Base-by-base conservation (phyloP, 2,797 vertebrate genomes). In the Gorsachius magnificus region DNA sequence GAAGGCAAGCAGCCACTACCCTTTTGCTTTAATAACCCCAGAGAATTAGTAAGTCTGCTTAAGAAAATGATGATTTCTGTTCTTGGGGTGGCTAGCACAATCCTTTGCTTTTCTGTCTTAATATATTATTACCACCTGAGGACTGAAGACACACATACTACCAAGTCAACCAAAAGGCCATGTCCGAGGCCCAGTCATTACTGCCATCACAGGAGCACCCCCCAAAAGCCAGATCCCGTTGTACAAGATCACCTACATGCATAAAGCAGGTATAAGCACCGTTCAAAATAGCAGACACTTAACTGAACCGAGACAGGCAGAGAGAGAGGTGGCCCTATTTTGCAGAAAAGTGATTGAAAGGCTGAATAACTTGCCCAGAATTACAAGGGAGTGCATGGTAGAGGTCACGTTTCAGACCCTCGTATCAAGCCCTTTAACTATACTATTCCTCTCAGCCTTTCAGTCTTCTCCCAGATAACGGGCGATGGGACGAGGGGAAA, bases 141-240 rank as follows among this genome's bases (percentile, higher is more conserved):
- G 64, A 54, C 35, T 0, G 1, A 46, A 43, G 38, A 64, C 31
- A 9, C 41, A 33, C 24, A 24, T 1, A 4, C 41, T 18, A 16
- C 38, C 22, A 29, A 54, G 53, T 7, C 46, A 45, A 43, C 18
- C 35, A 53, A 45, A 66, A 35, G 36, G 53, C 36, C 18, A 3
- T 33, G n/a, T 38, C 28, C 79, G 54, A 16, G 0, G 3, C 28
- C 53, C 7, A 1, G 17, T 13, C n/a, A 2, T 15, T 18, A 16
- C 65, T 1, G 5, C 33, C 18, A 43, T 13, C 46, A 50, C 33
- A 31, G 65, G 0, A 28, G 29, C 51, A 9, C 16, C 46, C 63
- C 48, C 46, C 53, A 8, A 48, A 51, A 57, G 14, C 48, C 48
- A 33, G 54, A 46, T 14, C 36, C 56, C 5, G 0, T 11, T 3